Percentiles rank a stretch among this genome's conserved stretches.
Evolutionary conservation across 2,113 vertebrate genomes (phyloP).

Genomic region (Elgaria multicarinata): DNA sequence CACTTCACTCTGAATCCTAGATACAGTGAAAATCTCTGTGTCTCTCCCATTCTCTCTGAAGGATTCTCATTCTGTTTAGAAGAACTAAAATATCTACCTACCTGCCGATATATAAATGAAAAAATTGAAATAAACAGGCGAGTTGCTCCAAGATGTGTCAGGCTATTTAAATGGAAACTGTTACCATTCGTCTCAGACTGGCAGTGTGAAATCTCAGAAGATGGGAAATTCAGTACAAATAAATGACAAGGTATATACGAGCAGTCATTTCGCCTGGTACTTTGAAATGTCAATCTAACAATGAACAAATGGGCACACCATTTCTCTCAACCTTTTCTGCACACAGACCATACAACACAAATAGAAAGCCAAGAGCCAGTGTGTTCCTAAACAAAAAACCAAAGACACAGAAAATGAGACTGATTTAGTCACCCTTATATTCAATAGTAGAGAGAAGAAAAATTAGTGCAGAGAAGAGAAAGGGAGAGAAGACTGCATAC

Average conservation of each 20-base stretch:
- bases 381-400: not conserved
- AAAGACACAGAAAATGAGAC: not conserved
- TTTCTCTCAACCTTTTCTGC: slow-evolving; percentile 8
- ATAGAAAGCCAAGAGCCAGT: not conserved
- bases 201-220: slow-evolving; percentile 41
- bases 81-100: slow-evolving; percentile 11
- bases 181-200: slow-evolving; percentile 25
- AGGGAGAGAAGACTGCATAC: slow-evolving; percentile 31
- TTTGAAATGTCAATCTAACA: slow-evolving; percentile 45
- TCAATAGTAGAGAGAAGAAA: not conserved
- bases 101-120: slow-evolving; percentile 29
- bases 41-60: slow-evolving; percentile 8
- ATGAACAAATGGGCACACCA: not conserved
- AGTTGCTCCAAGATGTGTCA: not conserved
- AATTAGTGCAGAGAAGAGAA: not conserved
- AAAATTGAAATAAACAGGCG: not conserved
- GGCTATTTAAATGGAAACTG: slow-evolving; percentile 49
- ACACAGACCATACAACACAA: slow-evolving; percentile 6
- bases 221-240: slow-evolving; percentile 21
- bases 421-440: not conserved
- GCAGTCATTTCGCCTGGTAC: slow-evolving; percentile 32
- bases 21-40: not conserved
- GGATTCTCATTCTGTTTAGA: slow-evolving; percentile 15
- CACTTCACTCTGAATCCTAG: not conserved
- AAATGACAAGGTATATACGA: slow-evolving; percentile 32